Evolutionary conservation across 2,888 invertebrate species (phyloP), one percentile per base, ranked within the genome.

Genomic region (Phorcus lineatus): DNA sequence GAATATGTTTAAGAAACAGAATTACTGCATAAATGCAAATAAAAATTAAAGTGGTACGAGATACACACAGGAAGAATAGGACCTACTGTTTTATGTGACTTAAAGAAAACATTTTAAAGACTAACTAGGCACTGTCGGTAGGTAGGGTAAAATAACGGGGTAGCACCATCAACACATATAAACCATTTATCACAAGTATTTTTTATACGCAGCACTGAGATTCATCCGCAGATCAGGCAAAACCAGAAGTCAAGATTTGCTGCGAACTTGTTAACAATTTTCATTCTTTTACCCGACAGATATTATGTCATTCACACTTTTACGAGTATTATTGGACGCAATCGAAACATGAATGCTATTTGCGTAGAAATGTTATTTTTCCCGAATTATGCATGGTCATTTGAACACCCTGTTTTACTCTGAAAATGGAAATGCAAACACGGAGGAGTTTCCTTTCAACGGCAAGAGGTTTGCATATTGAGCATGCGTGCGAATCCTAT

Each of bases 121-220:
- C 62, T 62, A 62, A 16, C 62, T 62, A 62, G 62, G 62, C 28
- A 62, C 62, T 62, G 28, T 62, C 28, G 62, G 62, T 16, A 62
- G 62, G 28, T 24, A 62, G 28, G 28, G 17, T 24, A 62, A 62
- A 47, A 47, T 47, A 47, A 47, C 47, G 47, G 28, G 62, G 62
- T 62, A 62, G 62, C 62, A 62, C 62, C 62, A 62, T 62, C 22
- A 62, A 62, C 13, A 62, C 62, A 62, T 24, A 13, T 62, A 62
- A 28, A 62, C 62, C 16, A 47, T 47, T 47, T 62, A 62, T 62
- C 28, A 62, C 62, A 62, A 62, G n/a, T 28, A 28, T 28, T 24
- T 62, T 17, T 28, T 62, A 24, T 22, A 62, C 31, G 9, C 62
- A 62, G 62, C 31, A 28, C 24, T 57, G 62, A 62, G 62, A 62